These are phyloP conservation scores for Zaprionus gabonicus DNA, from an alignment of 1,140 invertebrate genomes.

Conservation along the genomic window DNA sequence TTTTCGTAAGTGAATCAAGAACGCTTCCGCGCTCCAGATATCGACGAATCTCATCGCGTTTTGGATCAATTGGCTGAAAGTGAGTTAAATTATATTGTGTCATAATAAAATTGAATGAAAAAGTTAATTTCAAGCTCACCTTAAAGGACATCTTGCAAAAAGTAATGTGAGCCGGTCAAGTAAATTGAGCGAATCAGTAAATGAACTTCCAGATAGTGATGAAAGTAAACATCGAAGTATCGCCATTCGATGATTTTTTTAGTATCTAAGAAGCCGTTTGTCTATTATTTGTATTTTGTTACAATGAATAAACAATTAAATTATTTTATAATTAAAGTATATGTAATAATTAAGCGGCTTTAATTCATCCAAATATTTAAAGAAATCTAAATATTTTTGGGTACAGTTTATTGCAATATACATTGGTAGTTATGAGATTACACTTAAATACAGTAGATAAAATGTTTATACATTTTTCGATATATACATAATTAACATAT, in stretches of 20 bases:
- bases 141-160: slow-evolving; percentile 78
- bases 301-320: not conserved
- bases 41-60: slow-evolving; percentile 95
- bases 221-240: not conserved
- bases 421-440: not conserved
- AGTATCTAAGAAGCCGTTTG: not conserved
- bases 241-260: not conserved
- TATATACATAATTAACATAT: not conserved
- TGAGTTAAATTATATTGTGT: not conserved
- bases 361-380: not conserved
- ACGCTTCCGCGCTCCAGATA: slow-evolving; percentile 96
- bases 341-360: not conserved
- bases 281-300: not conserved
- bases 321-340: not conserved
- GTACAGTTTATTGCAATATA: not conserved
- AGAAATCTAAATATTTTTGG: not conserved
- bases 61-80: slow-evolving; percentile 90
- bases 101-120: slow-evolving; percentile 1
- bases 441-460: not conserved
- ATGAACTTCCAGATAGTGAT: not conserved
- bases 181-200: slow-evolving; percentile 2
- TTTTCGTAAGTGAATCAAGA: slow-evolving; percentile 95
- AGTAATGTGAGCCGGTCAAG: slow-evolving; percentile 11
- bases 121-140: slow-evolving; percentile 38
- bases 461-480: not conserved